Percentiles rank a stretch among this genome's conserved stretches.
These are phyloP conservation scores for Halictus ligatus DNA, from an alignment of 2,888 invertebrate species.

Conservation along the genomic window DNA sequence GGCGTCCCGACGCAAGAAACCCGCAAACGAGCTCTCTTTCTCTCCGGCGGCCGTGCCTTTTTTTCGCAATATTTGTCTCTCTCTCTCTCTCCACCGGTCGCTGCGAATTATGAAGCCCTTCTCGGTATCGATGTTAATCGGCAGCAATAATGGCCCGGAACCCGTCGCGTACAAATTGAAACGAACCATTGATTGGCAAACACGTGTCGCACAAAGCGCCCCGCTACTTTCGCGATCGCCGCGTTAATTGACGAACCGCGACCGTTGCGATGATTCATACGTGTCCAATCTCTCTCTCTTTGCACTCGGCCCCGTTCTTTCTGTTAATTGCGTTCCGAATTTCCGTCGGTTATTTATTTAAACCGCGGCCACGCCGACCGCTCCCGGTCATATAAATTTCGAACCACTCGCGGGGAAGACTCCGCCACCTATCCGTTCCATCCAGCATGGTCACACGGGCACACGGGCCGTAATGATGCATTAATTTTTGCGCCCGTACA, in stretches of 20 bases:
- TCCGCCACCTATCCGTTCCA: not conserved
- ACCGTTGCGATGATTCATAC: slow-evolving; percentile 5
- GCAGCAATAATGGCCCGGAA: slow-evolving; percentile 62
- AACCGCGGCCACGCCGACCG: not conserved
- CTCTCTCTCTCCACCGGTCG: slow-evolving; percentile 37
- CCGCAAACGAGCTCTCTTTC: slow-evolving; percentile 71
- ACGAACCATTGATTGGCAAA: slow-evolving; percentile 46
- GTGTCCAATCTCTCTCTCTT: not conserved
- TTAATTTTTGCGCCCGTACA: not conserved
- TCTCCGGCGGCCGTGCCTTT: slow-evolving; percentile 44
- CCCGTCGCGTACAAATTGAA: slow-evolving; percentile 41
- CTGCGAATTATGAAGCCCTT: slow-evolving; percentile 77
- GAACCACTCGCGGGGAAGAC: not conserved
- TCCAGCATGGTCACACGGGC: not conserved
- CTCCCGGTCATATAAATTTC: not conserved
- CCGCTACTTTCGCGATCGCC: slow-evolving; percentile 5
- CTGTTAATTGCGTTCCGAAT: not conserved
- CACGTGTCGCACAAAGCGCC: slow-evolving; percentile 11
- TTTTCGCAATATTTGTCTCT: slow-evolving; percentile 40
- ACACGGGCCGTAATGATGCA: not conserved
- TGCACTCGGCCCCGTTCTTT: not conserved
- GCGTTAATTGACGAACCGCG: slow-evolving; percentile 21
- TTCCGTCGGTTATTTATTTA: not conserved
- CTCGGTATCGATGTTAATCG: slow-evolving; percentile 74
- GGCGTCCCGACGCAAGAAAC: slow-evolving; percentile 60